These are phyloP conservation scores for Pipistrellus pipistrellus DNA, from an alignment of 2,797 vertebrate species.

Conservation along the genomic window DNA sequence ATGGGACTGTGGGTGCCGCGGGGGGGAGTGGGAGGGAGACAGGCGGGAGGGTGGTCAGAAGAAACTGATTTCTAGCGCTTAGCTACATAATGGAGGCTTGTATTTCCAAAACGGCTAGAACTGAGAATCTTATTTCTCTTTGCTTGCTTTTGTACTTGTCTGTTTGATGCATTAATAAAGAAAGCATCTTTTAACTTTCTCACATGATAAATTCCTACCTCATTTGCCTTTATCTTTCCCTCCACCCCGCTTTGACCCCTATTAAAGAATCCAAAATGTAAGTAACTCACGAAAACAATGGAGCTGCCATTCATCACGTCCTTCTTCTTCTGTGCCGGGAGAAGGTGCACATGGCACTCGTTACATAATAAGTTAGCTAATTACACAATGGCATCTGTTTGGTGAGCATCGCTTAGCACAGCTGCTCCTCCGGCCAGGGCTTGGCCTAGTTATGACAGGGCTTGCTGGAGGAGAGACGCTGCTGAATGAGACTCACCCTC, in stretches of 20 bases:
- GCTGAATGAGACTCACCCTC: background rate
- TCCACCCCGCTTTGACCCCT: accelerated
- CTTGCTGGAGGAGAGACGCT: background rate
- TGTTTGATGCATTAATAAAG: background rate
- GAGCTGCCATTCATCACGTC: background rate
- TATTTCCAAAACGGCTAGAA: background rate
- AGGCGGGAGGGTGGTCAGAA: background rate
- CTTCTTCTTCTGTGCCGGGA: background rate
- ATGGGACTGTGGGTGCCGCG: accelerated
- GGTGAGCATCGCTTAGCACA: background rate
- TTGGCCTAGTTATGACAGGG: background rate
- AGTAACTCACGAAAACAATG: background rate
- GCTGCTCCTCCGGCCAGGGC: background rate
- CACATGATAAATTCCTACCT: background rate
- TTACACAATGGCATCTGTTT: background rate
- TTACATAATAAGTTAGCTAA: background rate
- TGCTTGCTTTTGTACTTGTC: background rate
- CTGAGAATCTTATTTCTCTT: background rate
- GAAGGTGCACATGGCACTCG: background rate
- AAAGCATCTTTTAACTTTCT: background rate
- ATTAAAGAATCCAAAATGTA: background rate
- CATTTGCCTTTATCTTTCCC: background rate
- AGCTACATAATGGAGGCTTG: background rate
- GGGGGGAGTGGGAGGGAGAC: too few relatives aligned
- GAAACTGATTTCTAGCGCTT: background rate